A percentile compares a stretch with the other conserved stretches of the same genome.
phyloP scores from a whole-genome alignment of 2,797 vertebrate species.

The Pseudomugil gertrudae region DNA sequence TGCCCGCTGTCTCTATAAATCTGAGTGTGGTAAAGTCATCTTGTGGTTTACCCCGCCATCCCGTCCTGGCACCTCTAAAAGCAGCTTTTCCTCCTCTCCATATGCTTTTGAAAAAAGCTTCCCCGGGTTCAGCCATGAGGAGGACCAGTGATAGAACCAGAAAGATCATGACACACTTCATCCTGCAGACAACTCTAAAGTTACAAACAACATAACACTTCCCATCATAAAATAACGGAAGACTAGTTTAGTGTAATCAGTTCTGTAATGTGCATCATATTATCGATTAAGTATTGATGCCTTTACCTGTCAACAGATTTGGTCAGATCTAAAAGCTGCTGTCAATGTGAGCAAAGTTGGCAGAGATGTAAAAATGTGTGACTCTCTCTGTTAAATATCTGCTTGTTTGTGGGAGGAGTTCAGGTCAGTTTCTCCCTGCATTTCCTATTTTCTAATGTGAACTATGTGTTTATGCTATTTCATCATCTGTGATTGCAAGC shows the following conservation, averaged over 20 bases:
- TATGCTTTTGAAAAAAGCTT: fast-evolving
- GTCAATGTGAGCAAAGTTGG: not conserved
- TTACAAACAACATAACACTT: not conserved
- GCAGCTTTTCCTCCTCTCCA: not conserved
- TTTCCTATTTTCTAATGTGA: not conserved
- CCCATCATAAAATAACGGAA: not conserved
- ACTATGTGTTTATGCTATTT: not conserved
- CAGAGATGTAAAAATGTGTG: not conserved
- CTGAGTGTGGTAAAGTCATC: not conserved
- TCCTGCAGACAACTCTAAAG: conserved; percentile 12
- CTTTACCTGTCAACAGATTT: too few species aligned
- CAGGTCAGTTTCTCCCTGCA: not conserved
- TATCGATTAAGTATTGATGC: too few species aligned
- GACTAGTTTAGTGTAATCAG: too few species aligned
- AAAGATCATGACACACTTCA: conserved; percentile 23
- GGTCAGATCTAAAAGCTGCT: too few species aligned
- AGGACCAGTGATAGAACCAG: conserved; percentile 22
- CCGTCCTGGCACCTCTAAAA: not conserved
- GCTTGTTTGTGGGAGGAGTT: not conserved
- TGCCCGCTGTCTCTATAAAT: not conserved
- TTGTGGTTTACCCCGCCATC: conserved; percentile 13
- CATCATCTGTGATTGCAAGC: not conserved
- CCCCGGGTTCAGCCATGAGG: conserved; percentile 32
- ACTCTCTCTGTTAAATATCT: not conserved
- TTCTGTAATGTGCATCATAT: too few species aligned